Conservation (phyloP, 1,140 invertebrate species). For the Drosophila rhopaloa region DNA sequence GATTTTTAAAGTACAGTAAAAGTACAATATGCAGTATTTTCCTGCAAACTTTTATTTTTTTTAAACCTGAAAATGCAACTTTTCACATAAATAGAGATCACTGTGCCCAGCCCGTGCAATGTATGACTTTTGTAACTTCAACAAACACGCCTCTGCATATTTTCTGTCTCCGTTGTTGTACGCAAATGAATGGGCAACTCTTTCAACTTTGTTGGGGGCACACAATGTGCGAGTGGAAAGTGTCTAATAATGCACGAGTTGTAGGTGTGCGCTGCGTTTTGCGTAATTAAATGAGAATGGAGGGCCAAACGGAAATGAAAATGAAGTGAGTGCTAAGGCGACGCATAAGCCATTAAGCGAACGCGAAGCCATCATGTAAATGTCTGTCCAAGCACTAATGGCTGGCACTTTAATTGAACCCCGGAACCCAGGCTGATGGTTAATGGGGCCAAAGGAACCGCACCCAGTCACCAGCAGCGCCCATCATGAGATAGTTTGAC, state of each 20-base stretch:
- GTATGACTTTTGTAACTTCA: slow-evolving; percentile 62
- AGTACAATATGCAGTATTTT: no score
- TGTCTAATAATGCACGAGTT: slow-evolving; percentile 70
- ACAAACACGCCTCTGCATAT: slow-evolving; percentile 40
- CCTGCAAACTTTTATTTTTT: no score
- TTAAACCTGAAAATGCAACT: no score
- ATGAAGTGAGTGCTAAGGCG: slow-evolving; percentile 68
- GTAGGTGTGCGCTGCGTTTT: slow-evolving; percentile 52
- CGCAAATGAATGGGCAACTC: slow-evolving; percentile 58
- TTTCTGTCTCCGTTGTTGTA: slow-evolving; percentile 23
- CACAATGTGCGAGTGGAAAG: slow-evolving; percentile 40
- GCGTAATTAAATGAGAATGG: slow-evolving; percentile 76
- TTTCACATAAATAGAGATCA: background rate
- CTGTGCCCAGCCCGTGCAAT: slow-evolving; percentile 23
- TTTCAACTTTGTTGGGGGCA: slow-evolving; percentile 50
- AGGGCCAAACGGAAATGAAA: slow-evolving; percentile 54
- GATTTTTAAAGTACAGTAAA: no score
- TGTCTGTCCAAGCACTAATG: slow-evolving; percentile 59
- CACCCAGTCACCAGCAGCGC: slow-evolving; percentile 42
- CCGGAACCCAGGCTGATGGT: slow-evolving; percentile 13
- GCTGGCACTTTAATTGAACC: slow-evolving; percentile 74
- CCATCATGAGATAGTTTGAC: slow-evolving; percentile 15
- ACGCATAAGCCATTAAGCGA: slow-evolving; percentile 64
- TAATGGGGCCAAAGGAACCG: slow-evolving; percentile 38
- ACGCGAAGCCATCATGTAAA: slow-evolving; percentile 62